These are phyloP conservation scores for Meteorus sp. DNA, from an alignment of 1,140 invertebrate genomes.

Conservation along the genomic window DNA sequence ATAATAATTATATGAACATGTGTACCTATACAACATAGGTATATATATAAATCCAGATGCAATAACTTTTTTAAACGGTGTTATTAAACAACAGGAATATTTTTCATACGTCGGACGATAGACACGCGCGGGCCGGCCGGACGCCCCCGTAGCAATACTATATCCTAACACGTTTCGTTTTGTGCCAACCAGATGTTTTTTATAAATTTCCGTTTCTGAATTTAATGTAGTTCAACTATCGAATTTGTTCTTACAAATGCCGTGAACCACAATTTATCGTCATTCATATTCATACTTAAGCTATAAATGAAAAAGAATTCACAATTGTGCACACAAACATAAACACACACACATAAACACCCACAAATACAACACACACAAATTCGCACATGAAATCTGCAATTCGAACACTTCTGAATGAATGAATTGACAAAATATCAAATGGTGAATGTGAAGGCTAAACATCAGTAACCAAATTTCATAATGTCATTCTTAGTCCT, in stretches of 20 bases:
- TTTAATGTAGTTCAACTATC: conserved; percentile 5
- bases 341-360: no score
- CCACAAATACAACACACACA: no score
- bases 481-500: no score
- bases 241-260: neutral
- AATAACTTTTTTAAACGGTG: conserved; percentile 59
- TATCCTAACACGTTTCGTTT: conserved; percentile 51
- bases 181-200: conserved; percentile 50
- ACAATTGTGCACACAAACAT: no score
- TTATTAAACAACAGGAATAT: conserved; percentile 50
- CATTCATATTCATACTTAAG: no score
- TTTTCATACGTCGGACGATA: conserved; percentile 50
- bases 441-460: no score
- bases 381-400: no score
- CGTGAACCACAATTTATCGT: neutral
- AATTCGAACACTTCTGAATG: no score
- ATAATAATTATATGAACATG: conserved; percentile 47
- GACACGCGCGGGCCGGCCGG: conserved; percentile 16
- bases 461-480: no score
- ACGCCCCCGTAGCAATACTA: conserved; percentile 30
- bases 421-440: no score
- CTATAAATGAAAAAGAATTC: no score
- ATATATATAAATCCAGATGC: conserved; percentile 45
- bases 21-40: conserved; percentile 55
- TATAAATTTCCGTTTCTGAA: conserved; percentile 32